These are phyloP conservation scores for Hypsibius dujardini DNA, from an alignment of 1,140 invertebrate species.

Conservation along the genomic window DNA sequence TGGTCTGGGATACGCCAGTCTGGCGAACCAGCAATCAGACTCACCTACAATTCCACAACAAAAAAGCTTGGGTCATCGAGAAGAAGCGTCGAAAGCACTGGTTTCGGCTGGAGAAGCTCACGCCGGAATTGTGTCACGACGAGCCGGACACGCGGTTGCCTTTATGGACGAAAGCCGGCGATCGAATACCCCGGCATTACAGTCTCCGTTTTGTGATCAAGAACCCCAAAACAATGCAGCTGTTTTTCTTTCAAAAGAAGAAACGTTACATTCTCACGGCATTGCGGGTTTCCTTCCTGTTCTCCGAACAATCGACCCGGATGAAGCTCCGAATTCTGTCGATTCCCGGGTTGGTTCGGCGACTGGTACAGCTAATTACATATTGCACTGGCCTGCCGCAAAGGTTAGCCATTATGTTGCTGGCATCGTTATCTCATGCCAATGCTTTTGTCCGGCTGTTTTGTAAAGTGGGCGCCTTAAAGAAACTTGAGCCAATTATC, in stretches of 20 bases:
- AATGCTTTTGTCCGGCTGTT: not conserved
- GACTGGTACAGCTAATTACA: conserved; percentile 9
- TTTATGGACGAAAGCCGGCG: conserved; percentile 5
- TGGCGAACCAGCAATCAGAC: not conserved
- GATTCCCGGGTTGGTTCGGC: not conserved
- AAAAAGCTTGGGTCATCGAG: not conserved
- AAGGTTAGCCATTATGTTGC: conserved; percentile 6
- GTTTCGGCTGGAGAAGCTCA: not conserved
- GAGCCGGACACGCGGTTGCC: not conserved
- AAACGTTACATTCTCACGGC: not conserved
- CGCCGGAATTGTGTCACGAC: not conserved
- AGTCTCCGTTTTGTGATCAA: not conserved
- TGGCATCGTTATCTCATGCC: not conserved
- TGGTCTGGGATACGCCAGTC: not conserved
- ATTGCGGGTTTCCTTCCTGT: not conserved
- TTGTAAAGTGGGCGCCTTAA: too few species aligned
- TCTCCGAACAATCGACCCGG: not conserved
- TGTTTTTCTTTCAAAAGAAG: conserved; percentile 1
- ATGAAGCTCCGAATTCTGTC: not conserved
- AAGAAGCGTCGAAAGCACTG: conserved; percentile 5
- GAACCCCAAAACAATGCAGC: not conserved
- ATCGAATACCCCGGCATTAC: not conserved
- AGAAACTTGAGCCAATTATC: not conserved
- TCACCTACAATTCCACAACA: not conserved
- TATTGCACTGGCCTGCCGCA: conserved; percentile 3